phyloP scores from a whole-genome alignment of 2,113 vertebrate species.

The Drymodes brunneopygia region DNA sequence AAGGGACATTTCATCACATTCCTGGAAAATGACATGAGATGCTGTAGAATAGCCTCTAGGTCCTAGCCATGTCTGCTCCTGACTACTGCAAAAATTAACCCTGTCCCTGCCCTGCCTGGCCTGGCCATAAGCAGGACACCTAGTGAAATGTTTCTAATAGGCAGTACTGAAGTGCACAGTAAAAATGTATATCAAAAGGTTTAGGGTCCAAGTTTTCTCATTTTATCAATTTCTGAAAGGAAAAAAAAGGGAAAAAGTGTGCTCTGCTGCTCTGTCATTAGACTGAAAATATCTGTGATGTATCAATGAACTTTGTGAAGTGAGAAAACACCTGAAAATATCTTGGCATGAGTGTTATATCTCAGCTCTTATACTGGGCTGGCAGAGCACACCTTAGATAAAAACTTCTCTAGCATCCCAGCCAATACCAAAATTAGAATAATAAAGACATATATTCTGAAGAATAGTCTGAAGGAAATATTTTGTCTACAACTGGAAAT shows the following conservation, averaged over 20 bases:
- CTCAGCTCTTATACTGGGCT: not conserved
- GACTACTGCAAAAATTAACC: not conserved
- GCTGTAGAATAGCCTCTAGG: not conserved
- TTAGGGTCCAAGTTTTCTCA: not conserved
- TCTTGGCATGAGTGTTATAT: not conserved
- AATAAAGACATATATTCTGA: not conserved
- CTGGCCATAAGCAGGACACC: not conserved
- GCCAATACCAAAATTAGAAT: not conserved
- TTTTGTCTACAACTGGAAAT: not conserved
- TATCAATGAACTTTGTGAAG: not conserved
- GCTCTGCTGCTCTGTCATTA: not conserved
- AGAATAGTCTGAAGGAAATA: not conserved
- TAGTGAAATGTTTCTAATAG: not conserved
- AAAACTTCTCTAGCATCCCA: not conserved
- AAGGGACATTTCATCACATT: not conserved
- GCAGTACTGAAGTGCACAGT: not conserved
- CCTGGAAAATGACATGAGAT: not conserved
- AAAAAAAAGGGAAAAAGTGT: rapidly evolving
- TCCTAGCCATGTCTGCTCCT: not conserved
- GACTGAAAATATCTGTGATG: not conserved
- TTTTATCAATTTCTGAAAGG: not conserved
- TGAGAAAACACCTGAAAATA: not conserved
- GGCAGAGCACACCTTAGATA: rapidly evolving
- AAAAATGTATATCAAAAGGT: not conserved
- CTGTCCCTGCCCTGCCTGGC: not conserved